Percentiles rank a stretch among this genome's conserved stretches.
These are phyloP conservation scores for Tautogolabrus adspersus DNA, from an alignment of 2,113 vertebrate genomes.

Conservation along the genomic window DNA sequence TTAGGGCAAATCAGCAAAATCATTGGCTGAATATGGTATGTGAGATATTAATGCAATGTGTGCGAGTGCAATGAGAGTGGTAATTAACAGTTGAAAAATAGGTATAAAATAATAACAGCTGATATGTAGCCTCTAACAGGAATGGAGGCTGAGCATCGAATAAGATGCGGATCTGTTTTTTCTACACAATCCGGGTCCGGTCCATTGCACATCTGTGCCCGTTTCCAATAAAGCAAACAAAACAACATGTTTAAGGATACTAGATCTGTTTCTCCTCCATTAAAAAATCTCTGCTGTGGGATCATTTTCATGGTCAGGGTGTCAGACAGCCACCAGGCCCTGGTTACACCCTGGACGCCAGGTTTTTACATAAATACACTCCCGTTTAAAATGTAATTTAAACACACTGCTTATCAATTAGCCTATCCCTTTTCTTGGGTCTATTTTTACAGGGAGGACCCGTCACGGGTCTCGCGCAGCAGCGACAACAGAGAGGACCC, in stretches of 20 bases:
- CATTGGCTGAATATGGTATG: constrained; percentile 14
- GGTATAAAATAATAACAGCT: not conserved
- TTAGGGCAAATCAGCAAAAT: constrained; percentile 58
- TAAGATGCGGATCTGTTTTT: not conserved
- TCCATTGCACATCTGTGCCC: not conserved
- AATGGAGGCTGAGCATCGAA: constrained; percentile 10
- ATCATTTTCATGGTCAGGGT: constrained; percentile 22
- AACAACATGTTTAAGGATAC: not conserved
- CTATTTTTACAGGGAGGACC: constrained; percentile 50
- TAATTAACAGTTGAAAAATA: not conserved
- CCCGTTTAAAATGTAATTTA: not conserved
- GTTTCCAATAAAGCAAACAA: not conserved
- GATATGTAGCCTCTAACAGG: not conserved
- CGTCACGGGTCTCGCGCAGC: constrained; percentile 62
- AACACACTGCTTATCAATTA: constrained; percentile 24
- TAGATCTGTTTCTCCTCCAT: not conserved
- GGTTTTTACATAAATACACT: constrained; percentile 11
- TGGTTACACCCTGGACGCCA: constrained; percentile 60
- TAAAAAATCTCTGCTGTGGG: constrained; percentile 39
- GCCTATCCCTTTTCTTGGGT: constrained; percentile 10
- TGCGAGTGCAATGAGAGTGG: not conserved
- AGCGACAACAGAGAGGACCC: constrained; percentile 57
- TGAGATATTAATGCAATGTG: not conserved
- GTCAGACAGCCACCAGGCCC: constrained; percentile 59
- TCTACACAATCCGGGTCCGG: constrained; percentile 2